phyloP scores from a whole-genome alignment of 1,140 invertebrate genomes.

The Microplitis mediator region DNA sequence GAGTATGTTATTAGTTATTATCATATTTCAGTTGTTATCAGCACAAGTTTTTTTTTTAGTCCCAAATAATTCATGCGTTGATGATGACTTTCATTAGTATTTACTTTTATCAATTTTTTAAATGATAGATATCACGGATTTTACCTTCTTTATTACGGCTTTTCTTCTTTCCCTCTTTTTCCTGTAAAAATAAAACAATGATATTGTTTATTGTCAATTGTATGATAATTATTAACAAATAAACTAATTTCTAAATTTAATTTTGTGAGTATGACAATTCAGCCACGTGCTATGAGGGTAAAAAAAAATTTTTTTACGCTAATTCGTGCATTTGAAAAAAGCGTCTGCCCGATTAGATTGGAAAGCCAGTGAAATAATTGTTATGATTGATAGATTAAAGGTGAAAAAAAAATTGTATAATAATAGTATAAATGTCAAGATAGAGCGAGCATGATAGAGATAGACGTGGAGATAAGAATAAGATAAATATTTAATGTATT shows the following conservation, averaged over 20 bases:
- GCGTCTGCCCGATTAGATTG: neutral
- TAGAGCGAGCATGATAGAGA: neutral
- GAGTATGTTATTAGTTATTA: neutral
- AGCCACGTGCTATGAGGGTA: neutral
- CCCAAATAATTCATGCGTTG: neutral
- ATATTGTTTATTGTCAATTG: neutral
- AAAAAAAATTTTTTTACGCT: neutral
- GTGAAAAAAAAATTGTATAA: neutral
- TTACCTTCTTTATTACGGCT: slow-evolving; percentile 84
- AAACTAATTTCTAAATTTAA: neutral
- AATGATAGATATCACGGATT: neutral
- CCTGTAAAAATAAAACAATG: slow-evolving; percentile 63
- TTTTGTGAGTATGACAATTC: too few species aligned
- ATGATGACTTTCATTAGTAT: neutral
- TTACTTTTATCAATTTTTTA: neutral
- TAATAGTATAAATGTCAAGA: neutral
- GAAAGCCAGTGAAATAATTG: neutral
- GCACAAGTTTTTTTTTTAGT: neutral
- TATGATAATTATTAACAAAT: slow-evolving; percentile 1
- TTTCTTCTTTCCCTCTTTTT: slow-evolving; percentile 81
- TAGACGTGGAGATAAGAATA: neutral
- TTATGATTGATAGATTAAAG: neutral
- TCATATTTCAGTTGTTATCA: neutral
- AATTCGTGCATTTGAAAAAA: neutral
- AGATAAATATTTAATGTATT: neutral